Conservation (phyloP, 2,888 invertebrate species). For the Scaptomyza cyrtandrae region DNA sequence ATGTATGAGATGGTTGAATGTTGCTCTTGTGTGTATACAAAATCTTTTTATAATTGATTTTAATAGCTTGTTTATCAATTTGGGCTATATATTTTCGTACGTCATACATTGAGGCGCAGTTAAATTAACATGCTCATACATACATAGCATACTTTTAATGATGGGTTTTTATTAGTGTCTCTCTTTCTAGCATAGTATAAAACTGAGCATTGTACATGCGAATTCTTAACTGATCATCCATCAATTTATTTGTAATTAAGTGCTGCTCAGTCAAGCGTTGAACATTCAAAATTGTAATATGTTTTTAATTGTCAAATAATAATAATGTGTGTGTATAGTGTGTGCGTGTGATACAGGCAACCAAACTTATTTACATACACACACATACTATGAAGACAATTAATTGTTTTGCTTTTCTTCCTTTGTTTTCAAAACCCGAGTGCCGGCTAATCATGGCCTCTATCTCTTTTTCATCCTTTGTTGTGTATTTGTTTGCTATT, state of each 20-base stretch:
- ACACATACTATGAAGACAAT: background rate
- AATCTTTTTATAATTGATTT: too few relatives aligned
- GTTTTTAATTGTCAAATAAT: slow-evolving; percentile 43
- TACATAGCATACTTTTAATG: background rate
- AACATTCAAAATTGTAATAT: slow-evolving; percentile 17
- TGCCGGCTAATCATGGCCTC: slow-evolving; percentile 23
- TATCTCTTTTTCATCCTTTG: background rate
- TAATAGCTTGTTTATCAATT: too few relatives aligned
- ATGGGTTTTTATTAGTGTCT: background rate
- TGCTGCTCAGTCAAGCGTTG: background rate
- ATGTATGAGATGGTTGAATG: too few relatives aligned
- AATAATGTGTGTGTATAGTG: background rate
- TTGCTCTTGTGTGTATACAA: too few relatives aligned
- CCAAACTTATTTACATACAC: background rate
- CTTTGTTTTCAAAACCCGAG: slow-evolving; percentile 10
- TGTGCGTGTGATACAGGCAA: background rate
- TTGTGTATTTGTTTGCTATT: background rate
- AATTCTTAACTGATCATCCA: background rate
- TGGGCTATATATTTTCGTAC: too few relatives aligned
- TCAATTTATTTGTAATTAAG: background rate
- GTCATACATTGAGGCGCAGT: background rate
- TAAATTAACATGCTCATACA: background rate
- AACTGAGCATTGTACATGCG: too few relatives aligned
- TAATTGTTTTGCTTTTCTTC: slow-evolving; percentile 30
- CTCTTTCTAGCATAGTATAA: background rate